Evolutionary conservation across 2,888 invertebrate species (phyloP), one percentile per base, ranked within the genome.

Genomic region (Hydroisotoma schaefferi): DNA sequence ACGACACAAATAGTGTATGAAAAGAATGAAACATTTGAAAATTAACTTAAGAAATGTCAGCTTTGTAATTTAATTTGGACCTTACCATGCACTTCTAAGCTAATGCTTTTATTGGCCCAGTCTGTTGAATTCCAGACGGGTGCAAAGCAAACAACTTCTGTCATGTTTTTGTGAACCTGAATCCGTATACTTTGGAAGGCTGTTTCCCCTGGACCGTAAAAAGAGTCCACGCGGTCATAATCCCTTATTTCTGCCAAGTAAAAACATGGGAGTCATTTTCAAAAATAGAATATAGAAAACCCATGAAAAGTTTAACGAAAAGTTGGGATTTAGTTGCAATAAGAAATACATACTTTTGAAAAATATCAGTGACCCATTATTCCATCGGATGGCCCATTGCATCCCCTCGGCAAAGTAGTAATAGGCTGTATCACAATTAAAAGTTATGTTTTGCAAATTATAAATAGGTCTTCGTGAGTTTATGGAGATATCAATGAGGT

Each of bases 111-210:
- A 29, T 63, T 68, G 8, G 56, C 55, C 70, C 70, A 72, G 0
- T 63, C 55, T 0, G 69, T 62, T 2, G 63, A 49, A 54, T 72
- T 72, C 72, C 72, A 72, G 3, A 72, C 61, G 2, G 72, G 72
- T 29, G 70, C 72, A 51, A 65, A 67, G 49, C 72, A 72, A 15
- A 56, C 44, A 4, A 69, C 12, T 20, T 61, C 63, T 2, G 59
- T 52, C 70, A 72, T 70, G n/a, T 65, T 66, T 12, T 28, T 48
- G 1, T 48, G 23, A 20, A 59, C n/a, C 20, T 44, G 43, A 2
- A 67, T n/a, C 18, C 52, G 46, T 8, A 64, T 26, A 10, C 40
- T 43, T 51, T 64, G 60, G 28, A 33, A 37, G 3, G 52, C 33
- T 5, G 38, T 20, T 33, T 25, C n/a, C 18, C 12, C 28, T 20